Evolutionary conservation across 2,113 vertebrate species (phyloP).

Genomic region (Morphnarchus princeps): DNA sequence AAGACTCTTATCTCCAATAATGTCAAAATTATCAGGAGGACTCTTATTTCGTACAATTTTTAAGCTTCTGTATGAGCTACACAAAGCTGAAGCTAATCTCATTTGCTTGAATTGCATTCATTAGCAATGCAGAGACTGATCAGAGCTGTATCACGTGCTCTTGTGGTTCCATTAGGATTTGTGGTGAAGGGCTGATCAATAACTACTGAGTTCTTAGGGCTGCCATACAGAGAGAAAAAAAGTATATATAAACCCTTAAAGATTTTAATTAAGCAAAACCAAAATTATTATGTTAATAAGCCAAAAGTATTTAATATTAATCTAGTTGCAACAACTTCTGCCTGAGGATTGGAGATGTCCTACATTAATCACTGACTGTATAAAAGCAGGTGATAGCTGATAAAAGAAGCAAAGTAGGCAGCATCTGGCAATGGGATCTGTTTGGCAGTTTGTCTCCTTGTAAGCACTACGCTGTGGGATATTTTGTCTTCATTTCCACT

Average conservation of each 20-base stretch:
- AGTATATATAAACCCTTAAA: background rate
- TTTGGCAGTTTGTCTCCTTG: background rate
- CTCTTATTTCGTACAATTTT: background rate
- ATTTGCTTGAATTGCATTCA: background rate
- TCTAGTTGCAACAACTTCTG: background rate
- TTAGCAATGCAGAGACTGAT: background rate
- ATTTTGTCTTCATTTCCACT: background rate
- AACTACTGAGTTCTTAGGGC: background rate
- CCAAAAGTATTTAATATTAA: slow-evolving; percentile 34
- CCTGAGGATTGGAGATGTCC: slow-evolving; percentile 3
- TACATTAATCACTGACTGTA: background rate
- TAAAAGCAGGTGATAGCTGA: background rate
- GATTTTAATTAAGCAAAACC: background rate
- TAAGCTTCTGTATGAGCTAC: background rate
- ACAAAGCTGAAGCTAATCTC: background rate
- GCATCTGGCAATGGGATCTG: background rate
- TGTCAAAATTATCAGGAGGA: background rate
- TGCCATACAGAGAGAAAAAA: background rate
- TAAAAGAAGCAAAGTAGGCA: background rate
- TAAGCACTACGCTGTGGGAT: background rate
- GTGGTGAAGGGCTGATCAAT: background rate
- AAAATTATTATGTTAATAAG: slow-evolving; percentile 9
- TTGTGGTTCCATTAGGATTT: slow-evolving; percentile 5
- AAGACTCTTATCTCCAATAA: background rate
- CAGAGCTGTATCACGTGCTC: background rate